Base-by-base conservation (phyloP, 2,888 invertebrate genomes). In the Eubasilissa splendida region DNA sequence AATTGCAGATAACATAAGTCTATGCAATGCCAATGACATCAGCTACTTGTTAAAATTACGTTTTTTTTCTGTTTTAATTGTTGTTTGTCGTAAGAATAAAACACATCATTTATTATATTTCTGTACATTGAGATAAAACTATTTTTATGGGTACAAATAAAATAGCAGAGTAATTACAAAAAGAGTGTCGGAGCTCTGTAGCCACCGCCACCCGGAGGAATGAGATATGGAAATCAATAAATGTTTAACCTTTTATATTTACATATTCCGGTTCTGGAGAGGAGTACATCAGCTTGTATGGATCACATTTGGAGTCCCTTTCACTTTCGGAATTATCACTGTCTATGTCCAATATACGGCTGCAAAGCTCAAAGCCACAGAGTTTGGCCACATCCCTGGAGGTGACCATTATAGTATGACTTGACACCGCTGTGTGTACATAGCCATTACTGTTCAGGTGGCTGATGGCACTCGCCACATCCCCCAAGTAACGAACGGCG, bases 381-480 rank as follows among this genome's bases (percentile, higher is more conserved):
- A 91, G 84, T 85, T 91, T 91, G 2, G 90, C 91, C 0, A 89
- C 85, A 66, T 88, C 89, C 52, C 88, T 88, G 66, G 85, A 84
- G 0, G 89, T 90, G 12, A 91, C 85, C 86, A 90, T 87, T n/a
- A 91, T 84, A 58, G 87, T 85, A 76, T 87, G 86, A 84, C 91
- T 91, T 82, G 86, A 88, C 22, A 91, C 86, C 52, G 87, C 89
- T 0, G 90, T 89, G 86, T 91, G 91, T 1, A 91, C 84, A 85
- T 87, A 89, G 12, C 89, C 89, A 84, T 89, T 90, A 89, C 90
- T 90, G 33, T 88, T 87, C 4, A 91, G 86, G 86, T 90, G 91
- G 1, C 88, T 87, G 12, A 90, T 85, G 0, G 91, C 91, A 83
- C 88, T 89, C 4, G 89, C 88, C 42, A 91, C 87, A 85, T 91